Conservation (phyloP, 2,888 invertebrate species). For the Teleogryllus oceanicus region DNA sequence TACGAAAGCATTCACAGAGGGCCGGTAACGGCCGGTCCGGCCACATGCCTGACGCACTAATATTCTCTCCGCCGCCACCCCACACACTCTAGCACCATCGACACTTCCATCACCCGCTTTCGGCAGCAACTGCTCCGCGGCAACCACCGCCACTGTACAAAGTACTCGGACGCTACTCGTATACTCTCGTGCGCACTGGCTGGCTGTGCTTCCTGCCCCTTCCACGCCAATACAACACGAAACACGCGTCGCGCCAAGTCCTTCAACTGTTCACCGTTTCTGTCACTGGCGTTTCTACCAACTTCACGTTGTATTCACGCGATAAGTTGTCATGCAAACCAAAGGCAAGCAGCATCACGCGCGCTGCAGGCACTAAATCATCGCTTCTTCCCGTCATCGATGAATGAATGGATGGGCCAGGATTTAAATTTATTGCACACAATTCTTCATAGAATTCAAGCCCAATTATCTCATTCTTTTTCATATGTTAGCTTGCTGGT, state of each 20-base stretch:
- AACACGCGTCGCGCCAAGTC: neutral
- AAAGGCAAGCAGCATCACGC: too few relatives aligned
- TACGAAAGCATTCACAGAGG: conserved; percentile 3
- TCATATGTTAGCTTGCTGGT: too few relatives aligned
- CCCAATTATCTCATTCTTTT: too few relatives aligned
- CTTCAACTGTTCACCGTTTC: too few relatives aligned
- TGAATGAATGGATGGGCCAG: too few relatives aligned
- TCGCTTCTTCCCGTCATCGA: too few relatives aligned
- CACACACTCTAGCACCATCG: neutral
- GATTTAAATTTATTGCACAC: too few relatives aligned
- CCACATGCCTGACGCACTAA: conserved; percentile 18
- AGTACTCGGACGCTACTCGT: neutral
- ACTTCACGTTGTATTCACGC: too few relatives aligned
- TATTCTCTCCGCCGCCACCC: neutral
- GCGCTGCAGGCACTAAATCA: too few relatives aligned
- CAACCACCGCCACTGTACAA: neutral
- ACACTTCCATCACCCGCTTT: conserved; percentile 8
- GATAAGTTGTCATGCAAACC: too few relatives aligned
- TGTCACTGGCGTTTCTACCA: too few relatives aligned
- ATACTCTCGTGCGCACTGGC: neutral
- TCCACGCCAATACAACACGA: neutral
- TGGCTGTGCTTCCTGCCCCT: neutral
- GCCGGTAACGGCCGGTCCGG: conserved; percentile 3
- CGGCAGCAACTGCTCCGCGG: neutral
- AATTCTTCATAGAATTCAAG: too few relatives aligned